Evolutionary conservation across 2,113 vertebrate species (phyloP).

Genomic region (Elaphurus davidianus): DNA sequence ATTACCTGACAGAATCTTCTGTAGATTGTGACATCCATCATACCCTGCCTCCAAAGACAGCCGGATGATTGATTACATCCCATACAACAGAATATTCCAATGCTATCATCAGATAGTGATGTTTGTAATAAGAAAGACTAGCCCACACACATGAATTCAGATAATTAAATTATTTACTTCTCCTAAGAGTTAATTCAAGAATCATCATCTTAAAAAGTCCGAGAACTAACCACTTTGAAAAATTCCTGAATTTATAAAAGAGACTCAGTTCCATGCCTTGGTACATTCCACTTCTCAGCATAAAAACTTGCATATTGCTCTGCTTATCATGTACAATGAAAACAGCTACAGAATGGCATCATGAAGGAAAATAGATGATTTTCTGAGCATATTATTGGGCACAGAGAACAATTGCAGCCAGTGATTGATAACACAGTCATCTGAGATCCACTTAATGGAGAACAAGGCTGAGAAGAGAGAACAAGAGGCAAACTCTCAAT

Average conservation of each 20-base stretch:
- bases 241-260: neutral
- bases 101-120: neutral
- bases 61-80: conserved; percentile 4
- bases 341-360: neutral
- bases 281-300: neutral
- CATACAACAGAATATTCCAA: conserved; percentile 30
- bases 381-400: neutral
- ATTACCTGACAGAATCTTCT: conserved; percentile 21
- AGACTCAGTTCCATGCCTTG: neutral
- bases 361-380: neutral
- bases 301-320: neutral
- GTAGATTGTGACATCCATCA: neutral
- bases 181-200: neutral
- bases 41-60: neutral
- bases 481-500: neutral
- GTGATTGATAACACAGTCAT: conserved; percentile 29
- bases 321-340: neutral
- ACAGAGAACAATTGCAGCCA: neutral
- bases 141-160: neutral
- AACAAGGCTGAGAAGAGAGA: neutral
- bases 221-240: neutral
- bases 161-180: neutral
- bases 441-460: neutral
- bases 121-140: neutral
- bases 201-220: neutral